A percentile compares a stretch with the other conserved stretches of the same genome.
These are phyloP conservation scores for Myripristis jacobus DNA, from an alignment of 2,797 vertebrate genomes.

Conservation along the genomic window DNA sequence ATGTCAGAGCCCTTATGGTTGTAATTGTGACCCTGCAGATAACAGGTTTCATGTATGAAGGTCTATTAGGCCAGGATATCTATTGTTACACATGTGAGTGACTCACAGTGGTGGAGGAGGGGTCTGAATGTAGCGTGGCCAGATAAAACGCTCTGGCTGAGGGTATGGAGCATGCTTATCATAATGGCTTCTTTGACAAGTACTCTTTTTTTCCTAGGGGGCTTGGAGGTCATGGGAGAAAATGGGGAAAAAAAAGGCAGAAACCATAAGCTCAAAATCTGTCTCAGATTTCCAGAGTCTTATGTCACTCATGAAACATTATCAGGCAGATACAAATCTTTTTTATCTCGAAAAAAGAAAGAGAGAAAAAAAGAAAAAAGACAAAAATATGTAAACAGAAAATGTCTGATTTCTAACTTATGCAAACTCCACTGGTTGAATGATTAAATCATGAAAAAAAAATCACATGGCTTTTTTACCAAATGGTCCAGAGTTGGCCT, in stretches of 20 bases:
- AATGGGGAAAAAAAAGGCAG: conserved; percentile 35
- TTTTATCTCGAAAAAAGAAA: conserved; percentile 10
- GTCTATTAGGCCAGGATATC: conserved; percentile 49
- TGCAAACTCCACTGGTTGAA: too few relatives aligned
- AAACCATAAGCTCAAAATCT: conserved; percentile 54
- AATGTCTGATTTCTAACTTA: too few relatives aligned
- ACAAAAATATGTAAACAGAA: not conserved
- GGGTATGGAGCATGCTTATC: conserved; percentile 58
- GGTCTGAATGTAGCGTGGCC: conserved; percentile 35
- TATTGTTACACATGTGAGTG: conserved; percentile 60
- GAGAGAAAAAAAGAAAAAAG: too few relatives aligned
- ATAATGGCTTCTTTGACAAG: conserved; percentile 74
- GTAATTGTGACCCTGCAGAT: conserved; percentile 70
- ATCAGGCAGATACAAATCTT: conserved; percentile 23
- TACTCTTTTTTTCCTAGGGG: conserved; percentile 69
- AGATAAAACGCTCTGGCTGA: conserved; percentile 60
- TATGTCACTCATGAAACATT: conserved; percentile 27
- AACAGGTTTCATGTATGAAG: conserved; percentile 70
- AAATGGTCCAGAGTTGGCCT: conserved; percentile 42
- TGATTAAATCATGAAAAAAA: not conserved
- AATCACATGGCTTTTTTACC: conserved; percentile 20
- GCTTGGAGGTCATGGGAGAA: conserved; percentile 73
- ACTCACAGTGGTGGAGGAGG: conserved; percentile 9
- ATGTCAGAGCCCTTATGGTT: conserved; percentile 49
- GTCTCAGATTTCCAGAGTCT: conserved; percentile 63